phyloP scores from a whole-genome alignment of 2,797 vertebrate genomes.

The Adrianichthys oophorus region DNA sequence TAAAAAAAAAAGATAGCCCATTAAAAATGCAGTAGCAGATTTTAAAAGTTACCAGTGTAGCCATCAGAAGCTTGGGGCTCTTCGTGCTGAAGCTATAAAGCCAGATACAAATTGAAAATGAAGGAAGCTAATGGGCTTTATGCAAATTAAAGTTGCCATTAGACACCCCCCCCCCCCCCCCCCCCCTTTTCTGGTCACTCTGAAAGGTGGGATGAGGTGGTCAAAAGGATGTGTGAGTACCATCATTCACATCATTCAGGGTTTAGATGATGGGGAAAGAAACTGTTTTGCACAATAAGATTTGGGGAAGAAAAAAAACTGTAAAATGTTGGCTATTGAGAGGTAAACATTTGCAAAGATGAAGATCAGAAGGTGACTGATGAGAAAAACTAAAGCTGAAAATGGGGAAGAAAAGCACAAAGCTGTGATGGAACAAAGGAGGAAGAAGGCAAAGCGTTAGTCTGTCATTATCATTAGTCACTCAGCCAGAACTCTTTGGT shows the following conservation, averaged over 20 bases:
- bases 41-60: too few relatives aligned
- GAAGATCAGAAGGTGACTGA: not conserved
- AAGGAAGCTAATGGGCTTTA: constrained; percentile 57
- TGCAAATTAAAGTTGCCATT: constrained; percentile 71
- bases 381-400: not conserved
- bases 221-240: constrained; percentile 64
- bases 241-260: constrained; percentile 46
- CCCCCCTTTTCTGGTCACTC: constrained; percentile 31
- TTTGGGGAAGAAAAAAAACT: constrained; percentile 37
- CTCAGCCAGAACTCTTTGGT: constrained; percentile 59
- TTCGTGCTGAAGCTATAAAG: too few relatives aligned
- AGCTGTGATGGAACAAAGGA: constrained; percentile 22
- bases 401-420: not conserved
- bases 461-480: constrained; percentile 49
- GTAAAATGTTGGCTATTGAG: constrained; percentile 11
- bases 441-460: constrained; percentile 25
- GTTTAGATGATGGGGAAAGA: constrained; percentile 27
- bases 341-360: constrained; percentile 23
- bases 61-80: too few relatives aligned
- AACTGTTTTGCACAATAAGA: constrained; percentile 28
- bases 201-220: constrained; percentile 61
- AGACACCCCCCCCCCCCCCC: constrained; percentile 20
- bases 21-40: too few relatives aligned
- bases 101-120: not conserved
- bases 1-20: too few relatives aligned